Conservation (phyloP, 2,888 invertebrate species). For the Drosophila greeni region DNA sequence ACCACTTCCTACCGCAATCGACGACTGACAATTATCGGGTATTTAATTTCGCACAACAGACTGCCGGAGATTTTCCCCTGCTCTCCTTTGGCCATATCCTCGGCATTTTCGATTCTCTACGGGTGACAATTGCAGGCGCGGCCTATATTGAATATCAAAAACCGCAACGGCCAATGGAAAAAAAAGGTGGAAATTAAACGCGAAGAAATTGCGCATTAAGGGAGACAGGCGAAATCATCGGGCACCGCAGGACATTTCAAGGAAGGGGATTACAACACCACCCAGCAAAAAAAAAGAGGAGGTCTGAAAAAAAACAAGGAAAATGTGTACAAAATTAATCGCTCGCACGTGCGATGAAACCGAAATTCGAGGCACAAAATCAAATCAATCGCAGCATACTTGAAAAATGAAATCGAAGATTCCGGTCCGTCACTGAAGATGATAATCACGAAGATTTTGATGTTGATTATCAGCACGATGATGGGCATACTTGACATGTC, state of each 20-base stretch:
- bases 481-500: constrained; percentile 64
- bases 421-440: constrained; percentile 20
- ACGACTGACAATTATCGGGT: constrained; percentile 56
- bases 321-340: constrained; percentile 55
- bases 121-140: constrained; percentile 60
- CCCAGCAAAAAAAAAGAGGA: constrained; percentile 13
- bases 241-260: constrained; percentile 61
- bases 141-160: constrained; percentile 53
- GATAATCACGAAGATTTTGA: constrained; percentile 18
- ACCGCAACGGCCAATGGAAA: constrained; percentile 46
- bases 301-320: constrained; percentile 3
- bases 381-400: constrained; percentile 29
- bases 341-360: constrained; percentile 59
- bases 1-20: constrained; percentile 43
- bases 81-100: constrained; percentile 5
- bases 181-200: constrained; percentile 19
- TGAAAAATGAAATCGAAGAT: constrained; percentile 34
- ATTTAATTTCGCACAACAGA: constrained; percentile 52
- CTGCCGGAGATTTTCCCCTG: constrained; percentile 4
- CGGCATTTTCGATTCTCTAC: constrained; percentile 43
- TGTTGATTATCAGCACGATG: constrained; percentile 23
- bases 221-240: constrained; percentile 59
- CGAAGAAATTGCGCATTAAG: constrained; percentile 28
- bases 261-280: constrained; percentile 44
- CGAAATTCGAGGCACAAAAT: constrained; percentile 35